Base-by-base conservation (phyloP, 2,888 invertebrate genomes). In the Mesochorus sp. region DNA sequence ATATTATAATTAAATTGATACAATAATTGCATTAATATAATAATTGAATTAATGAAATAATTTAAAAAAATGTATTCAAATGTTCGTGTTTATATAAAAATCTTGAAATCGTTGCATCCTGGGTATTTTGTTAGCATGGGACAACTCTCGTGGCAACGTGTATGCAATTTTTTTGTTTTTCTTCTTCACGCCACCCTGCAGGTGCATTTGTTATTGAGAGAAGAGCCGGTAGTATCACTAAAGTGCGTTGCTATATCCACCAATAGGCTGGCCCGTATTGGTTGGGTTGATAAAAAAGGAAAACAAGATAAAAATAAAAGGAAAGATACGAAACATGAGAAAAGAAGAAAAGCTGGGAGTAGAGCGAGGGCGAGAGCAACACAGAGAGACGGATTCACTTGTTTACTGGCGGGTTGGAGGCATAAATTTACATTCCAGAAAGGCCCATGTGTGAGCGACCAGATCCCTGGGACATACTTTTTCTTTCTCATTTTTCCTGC, bases 391-490 rank as follows among this genome's bases (percentile, higher is more conserved):
- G 47, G 59, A 77, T 74, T 77, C 64, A 39, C 71, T 68, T 68
- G 67, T 44, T 77, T 73, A 70, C 61, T 42, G 26, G 66, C 47
- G 42, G 37, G 71, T 73, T 24, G 26, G 47, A 61, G 61, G 76
- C 59, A 76, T 78, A 78, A 80, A 77, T 81, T 80, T 75, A 78
- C 81, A 81, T 81, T 81, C 66, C 70, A 47, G 21, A 67, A 70
- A 76, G 62, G 39, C 21, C 5, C 68, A 6, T 37, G 64, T 55
- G 12, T 31, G 59, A 14, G 26, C 31, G 24, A 62, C 37, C 39
- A 2, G 28, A 26, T 72, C n/a, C n/a, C 67, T 70, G 61, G 44
- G 61, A 24, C 12, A 53, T 24, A 24, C 4, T 67, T 53, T 53
- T 34, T 37, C 61, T 28, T 55, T 47, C 44, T 31, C 34, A n/a